Evolutionary conservation across 2,797 vertebrate species (phyloP), one percentile per base, ranked within the genome.

Genomic region (Lindbergichthys nudifrons): DNA sequence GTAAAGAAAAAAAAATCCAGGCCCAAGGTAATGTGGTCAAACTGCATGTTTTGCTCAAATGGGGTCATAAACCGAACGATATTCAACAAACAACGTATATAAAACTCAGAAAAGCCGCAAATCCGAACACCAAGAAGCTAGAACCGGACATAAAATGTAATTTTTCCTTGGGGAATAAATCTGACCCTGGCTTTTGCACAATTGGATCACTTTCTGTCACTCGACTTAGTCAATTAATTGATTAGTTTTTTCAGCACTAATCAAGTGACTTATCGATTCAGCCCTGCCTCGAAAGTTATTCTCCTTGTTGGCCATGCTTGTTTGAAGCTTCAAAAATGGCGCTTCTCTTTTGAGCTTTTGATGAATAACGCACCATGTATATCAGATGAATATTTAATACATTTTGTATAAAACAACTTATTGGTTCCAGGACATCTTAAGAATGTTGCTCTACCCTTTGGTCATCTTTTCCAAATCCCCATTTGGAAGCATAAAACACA

Each of bases 391-490:
- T 68, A 42, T 73, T 73, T 16, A 2, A 50, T 64, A n/a, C 13
- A 62, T 57, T 77, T 39, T 69, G 1, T 39, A 62, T 65, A 52
- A 86, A 62, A 42, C 14, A 18, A 67, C 10, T 10, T 53, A 23
- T 53, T n/a, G 42, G 15, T 61, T 81, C 56, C 64, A 56, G 51
- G 57, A 68, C 53, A 63, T 68, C 64, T 61, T 63, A 26, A 60
- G 64, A 67, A 64, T 16, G 59, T 64, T 77, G 43, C 14, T 32
- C 23, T 61, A 10, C 13, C 42, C 74, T 86, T 82, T 84, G 76
- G 81, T 87, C 73, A 47, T 64, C 65, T 4, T 48, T 60, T 79
- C 50, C 53, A 77, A 80, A 67, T 80, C 50, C 53, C 65, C 21
- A n/a, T 75, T 51, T 60, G 46, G 45, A 56, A 56, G 52, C 58